Base-by-base conservation (phyloP, 2,113 vertebrate genomes). In the Grammomys dolichurus region DNA sequence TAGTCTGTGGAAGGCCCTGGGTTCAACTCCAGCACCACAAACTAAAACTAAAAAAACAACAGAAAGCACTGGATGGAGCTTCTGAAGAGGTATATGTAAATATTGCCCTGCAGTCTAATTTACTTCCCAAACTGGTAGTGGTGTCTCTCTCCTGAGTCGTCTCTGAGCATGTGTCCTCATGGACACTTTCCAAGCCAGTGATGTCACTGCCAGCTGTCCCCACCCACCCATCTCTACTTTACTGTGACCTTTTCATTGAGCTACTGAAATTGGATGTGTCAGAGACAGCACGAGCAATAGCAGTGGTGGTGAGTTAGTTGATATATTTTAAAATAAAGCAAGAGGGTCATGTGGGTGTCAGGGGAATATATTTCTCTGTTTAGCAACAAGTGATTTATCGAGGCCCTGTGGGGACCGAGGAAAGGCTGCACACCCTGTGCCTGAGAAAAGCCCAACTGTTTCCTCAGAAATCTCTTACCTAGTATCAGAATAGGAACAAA, bases 321-420 rank as follows among this genome's bases (percentile, higher is more conserved):
- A 96, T 95, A 92, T 96, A 97, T 97, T 97, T 97, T 93, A 96
- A 97, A 98, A 96, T 95, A 97, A 96, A 95, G 90, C 93, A 82
- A 90, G 93, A 95, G 94, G 94, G 60, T 90, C 93, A 75, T 73
- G 67, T 69, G 60, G 94, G 90, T 96, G 88, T 90, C 95, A 94
- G 73, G 95, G 93, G 94, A 89, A 96, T 94, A 82, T 90, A 97
- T 95, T 96, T 88, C 76, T 97, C 94, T 95, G 80, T 90, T 97
- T 95, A 94, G 95, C 93, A 96, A 96, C 92, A 97, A 94, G 90
- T 92, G 93, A 97, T 97, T 96, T 94, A 95, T 97, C 85, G 87
- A 92, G 87, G 26, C 11, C 73, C 54, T 36, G 65, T 46, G 94
- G 90, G 85, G 93, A 92, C 89, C 36, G 0, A 88, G 84, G 51